Evolutionary conservation across 2,113 vertebrate genomes (phyloP), one percentile per base, ranked within the genome.

Genomic region (Haemorhous mexicanus): DNA sequence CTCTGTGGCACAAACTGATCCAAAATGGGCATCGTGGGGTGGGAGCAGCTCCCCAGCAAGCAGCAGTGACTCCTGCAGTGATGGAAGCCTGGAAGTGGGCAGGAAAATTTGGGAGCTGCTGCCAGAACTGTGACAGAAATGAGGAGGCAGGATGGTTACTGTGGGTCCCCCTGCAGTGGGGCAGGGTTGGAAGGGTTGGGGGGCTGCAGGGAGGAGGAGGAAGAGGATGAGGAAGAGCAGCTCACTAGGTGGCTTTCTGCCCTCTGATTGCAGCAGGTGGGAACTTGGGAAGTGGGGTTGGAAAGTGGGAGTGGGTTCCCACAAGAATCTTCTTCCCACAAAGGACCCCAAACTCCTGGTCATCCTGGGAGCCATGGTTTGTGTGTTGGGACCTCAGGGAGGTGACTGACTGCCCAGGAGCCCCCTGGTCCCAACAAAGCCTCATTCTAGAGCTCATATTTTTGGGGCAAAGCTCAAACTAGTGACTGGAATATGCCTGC

Each of bases 311-410:
- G 8, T 0, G 0, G 18, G 37, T 77, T 80, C 84, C 39, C 5
- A 53, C 30, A 33, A 9, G 7, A 30, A 13, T 43, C 23, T 63
- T n/a, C 28, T 70, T 86, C 78, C 39, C 20, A 46, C 37, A 22
- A 9, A 13, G 41, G 15, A 7, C 3, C 4, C 75, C 66, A 9
- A 0, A 2, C 10, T 43, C 4, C 0, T 23, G 61, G 14, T 32
- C 32, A 19, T 24, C 7, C 75, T 35, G 46, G 28, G 62, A 76
- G 33, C 35, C 37, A 5, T 0, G 41, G 44, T n/a, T 20, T 44
- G 23, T 56, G 84, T 75, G 15, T 10, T 0, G 0, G 59, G 24
- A 84, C 16, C 28, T 76, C 24, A 27, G 49, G 63, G 11, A 26
- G 39, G 12, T 20, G 49, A 15, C 2, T 67, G 68, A 49, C 16